Conservation (phyloP, 1,140 invertebrate species). For the Drosophila saltans region DNA sequence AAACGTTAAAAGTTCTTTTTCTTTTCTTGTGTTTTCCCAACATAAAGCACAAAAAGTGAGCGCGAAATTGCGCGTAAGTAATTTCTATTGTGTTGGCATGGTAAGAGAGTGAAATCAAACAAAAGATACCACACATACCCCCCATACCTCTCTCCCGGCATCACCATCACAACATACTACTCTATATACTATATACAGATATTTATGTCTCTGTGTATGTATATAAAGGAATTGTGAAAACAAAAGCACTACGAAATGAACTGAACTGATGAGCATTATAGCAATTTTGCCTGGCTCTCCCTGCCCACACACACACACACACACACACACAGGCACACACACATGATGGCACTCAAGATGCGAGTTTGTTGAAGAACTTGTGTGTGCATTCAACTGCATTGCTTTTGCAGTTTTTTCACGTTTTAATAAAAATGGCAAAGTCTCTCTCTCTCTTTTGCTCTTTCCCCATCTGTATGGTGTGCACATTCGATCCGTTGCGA, state of each 20-base stretch:
- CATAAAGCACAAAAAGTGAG: constrained; percentile 67
- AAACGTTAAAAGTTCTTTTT: constrained; percentile 51
- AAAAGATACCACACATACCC: neutral
- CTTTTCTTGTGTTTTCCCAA: neutral
- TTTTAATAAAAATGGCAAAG: constrained; percentile 65
- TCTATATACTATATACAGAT: constrained; percentile 10
- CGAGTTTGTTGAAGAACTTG: constrained; percentile 49
- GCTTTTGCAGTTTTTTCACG: constrained; percentile 47
- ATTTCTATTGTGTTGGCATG: constrained; percentile 56
- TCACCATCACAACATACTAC: neutral
- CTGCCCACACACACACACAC: neutral
- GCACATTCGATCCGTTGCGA: constrained; percentile 54
- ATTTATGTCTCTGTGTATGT: neutral
- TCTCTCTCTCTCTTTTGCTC: neutral
- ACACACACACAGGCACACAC: constrained; percentile 11
- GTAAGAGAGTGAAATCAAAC: constrained; percentile 7
- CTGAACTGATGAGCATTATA: constrained; percentile 53
- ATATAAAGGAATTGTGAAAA: constrained; percentile 35
- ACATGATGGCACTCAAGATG: constrained; percentile 55
- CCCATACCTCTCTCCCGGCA: neutral
- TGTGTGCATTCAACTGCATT: constrained; percentile 72
- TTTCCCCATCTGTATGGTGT: too few relatives aligned
- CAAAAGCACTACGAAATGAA: constrained; percentile 54
- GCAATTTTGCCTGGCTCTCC: constrained; percentile 28
- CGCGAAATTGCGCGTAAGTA: constrained; percentile 77